Base-by-base conservation (phyloP, 1,140 invertebrate species). In the Mya arenaria region DNA sequence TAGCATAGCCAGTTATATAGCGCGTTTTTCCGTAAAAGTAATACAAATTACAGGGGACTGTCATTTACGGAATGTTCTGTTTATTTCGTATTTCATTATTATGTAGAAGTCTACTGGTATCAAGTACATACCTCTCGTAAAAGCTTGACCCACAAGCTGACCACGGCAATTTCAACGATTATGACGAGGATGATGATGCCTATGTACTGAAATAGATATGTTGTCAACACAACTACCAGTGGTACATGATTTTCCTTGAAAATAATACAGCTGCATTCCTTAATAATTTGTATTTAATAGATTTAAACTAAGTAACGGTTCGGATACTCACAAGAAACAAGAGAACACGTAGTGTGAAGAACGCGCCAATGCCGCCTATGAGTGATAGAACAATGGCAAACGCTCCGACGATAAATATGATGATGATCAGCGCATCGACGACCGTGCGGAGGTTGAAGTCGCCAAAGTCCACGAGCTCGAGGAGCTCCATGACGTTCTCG, bases 131-230 rank as follows among this genome's bases (percentile, higher is more conserved):
- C 73, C 39, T 52, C 28, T 25, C 62, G 37, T 37, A 77, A 25
- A 30, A 77, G 32, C 10, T 77, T 44, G 25, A 65, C 65, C 73
- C 73, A 77, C 6, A 77, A 23, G 10, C 39, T 32, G 13, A 77
- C 25, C 0, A 48, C 32, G 15, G 10, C 30, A 4, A 77, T 32
- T 41, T 77, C 73, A 0, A 77, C 2, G 1, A 66, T 13, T 4
- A 77, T 62, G 34, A 56, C 52, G 19, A 65, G 19, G 13, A 77
- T 32, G 2, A 77, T 41, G n/a, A 77, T 30, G n/a, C 48, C 56
- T 17, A 77, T 52, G 30, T 77, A 77, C 73, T 77, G 73, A 32
- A 77, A 77, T 34, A 13, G n/a, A n/a, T n/a, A n/a, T n/a, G n/a
- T n/a, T n/a, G n/a, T n/a, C n/a, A n/a, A n/a, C n/a, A n/a, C n/a